Base-by-base conservation (phyloP, 2,888 invertebrate species). In the Lordiphosa andalusiaca region DNA sequence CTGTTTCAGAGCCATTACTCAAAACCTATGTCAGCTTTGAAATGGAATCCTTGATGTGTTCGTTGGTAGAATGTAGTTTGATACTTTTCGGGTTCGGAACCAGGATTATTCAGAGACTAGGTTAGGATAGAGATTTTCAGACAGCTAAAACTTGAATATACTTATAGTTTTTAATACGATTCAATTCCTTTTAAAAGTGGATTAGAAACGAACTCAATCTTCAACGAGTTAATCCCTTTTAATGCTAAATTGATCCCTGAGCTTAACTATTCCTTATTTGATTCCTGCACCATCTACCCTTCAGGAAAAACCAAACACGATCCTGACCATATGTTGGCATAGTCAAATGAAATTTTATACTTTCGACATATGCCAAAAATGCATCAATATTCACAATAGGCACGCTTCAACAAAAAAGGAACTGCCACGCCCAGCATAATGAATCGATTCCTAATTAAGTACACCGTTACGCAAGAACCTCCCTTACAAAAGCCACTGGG, bases 361-460 rank as follows among this genome's bases (percentile, higher is more conserved):
- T 63, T 50, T 30, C 47, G 40, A 60, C 84, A 83, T 76, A 83
- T 83, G 84, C 58, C 73, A 51, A 72, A 49, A 66, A 71, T 75
- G 48, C 65, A 66, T 66, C 58, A 74, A 62, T 52, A 60, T 59
- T 49, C 49, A 19, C 38, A n/a, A 40, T 19, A 42, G 37, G 50
- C 67, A 67, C 66, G 51, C 37, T 58, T 62, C 63, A 46, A 30
- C 44, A 44, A 41, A 41, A 25, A 19, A 16, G 52, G 44, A 41
- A 42, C 25, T 7, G 48, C 48, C 58, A 58, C 58, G 60, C 77
- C 81, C 16, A 59, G 60, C 69, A 51, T 50, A 61, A 51, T 61
- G 55, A 84, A 78, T 77, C 82, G 78, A 82, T 71, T 69, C 47
- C 53, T 63, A 78, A 84, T 84, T 73, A 69, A 57, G 54, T 23